Evolutionary conservation across 2,888 invertebrate genomes (phyloP).

Genomic region (Notodonta dromedarius): DNA sequence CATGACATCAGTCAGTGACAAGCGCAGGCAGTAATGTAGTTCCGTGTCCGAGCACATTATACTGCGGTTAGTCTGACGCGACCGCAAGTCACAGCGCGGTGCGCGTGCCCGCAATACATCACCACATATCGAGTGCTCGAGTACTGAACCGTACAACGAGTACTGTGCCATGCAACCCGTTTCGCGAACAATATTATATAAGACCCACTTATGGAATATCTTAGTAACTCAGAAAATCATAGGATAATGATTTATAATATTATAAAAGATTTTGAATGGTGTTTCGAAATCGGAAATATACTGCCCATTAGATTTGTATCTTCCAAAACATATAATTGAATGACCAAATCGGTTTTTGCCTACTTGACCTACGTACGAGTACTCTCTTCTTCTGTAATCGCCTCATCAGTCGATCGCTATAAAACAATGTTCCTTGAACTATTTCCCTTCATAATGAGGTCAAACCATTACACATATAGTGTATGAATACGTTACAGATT

Average conservation of each 20-base stretch:
- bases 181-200: too few relatives aligned
- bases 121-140: background rate
- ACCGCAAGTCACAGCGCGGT: background rate
- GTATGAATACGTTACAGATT: conserved; percentile 2
- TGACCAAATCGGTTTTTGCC: too few relatives aligned
- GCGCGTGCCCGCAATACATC: background rate
- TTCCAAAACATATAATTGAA: too few relatives aligned
- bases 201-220: too few relatives aligned
- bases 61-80: background rate
- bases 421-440: background rate
- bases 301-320: too few relatives aligned
- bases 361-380: too few relatives aligned
- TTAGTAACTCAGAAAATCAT: too few relatives aligned
- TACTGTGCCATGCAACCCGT: background rate
- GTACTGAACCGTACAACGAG: background rate
- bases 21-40: background rate
- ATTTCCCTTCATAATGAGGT: background rate
- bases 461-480: background rate
- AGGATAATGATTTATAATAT: too few relatives aligned
- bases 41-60: background rate
- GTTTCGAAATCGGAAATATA: too few relatives aligned
- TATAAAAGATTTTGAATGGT: too few relatives aligned
- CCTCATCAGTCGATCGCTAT: background rate
- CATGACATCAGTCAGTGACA: background rate
- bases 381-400: too few relatives aligned